Conservation (phyloP, 2,888 invertebrate genomes). For the Thecocarcelia acutangulata region DNA sequence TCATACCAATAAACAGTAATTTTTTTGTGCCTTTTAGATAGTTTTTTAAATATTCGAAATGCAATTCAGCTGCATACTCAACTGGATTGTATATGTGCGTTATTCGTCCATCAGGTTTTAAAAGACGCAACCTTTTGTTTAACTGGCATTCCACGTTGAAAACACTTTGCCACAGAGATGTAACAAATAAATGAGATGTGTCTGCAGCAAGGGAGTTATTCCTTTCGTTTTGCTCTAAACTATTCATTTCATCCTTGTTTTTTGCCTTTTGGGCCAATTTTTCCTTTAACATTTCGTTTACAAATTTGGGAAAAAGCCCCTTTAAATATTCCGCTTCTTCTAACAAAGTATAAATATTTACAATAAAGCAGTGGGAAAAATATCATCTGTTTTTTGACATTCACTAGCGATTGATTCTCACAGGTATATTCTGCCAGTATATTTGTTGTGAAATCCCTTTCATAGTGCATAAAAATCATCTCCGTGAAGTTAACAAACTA, state of each 20-base stretch:
- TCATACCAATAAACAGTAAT: conserved; percentile 95
- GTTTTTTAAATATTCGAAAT: conserved; percentile 88
- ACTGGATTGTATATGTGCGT: conserved; percentile 90
- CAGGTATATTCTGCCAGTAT: conserved; percentile 16
- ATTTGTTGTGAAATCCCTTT: too few species aligned
- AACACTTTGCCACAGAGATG: conserved; percentile 76
- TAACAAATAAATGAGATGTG: conserved; percentile 68
- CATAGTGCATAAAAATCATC: too few species aligned
- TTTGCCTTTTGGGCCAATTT: conserved; percentile 36
- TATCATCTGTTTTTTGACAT: conserved; percentile 21
- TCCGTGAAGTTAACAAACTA: too few species aligned
- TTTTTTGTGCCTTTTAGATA: conserved; percentile 86
- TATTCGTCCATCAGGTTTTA: conserved; percentile 67
- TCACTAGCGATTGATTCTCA: background rate
- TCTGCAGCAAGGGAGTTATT: background rate
- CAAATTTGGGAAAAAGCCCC: background rate
- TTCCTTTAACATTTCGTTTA: conserved; percentile 47
- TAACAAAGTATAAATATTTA: background rate
- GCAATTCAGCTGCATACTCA: conserved; percentile 90
- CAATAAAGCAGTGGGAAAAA: background rate
- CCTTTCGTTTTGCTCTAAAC: conserved; percentile 5
- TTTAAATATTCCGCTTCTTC: background rate
- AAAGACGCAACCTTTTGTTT: conserved; percentile 70
- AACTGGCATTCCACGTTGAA: conserved; percentile 75
- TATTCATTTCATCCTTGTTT: background rate